Percentiles rank a stretch among this genome's conserved stretches.
Evolutionary conservation across 2,797 vertebrate genomes (phyloP).

Genomic region (Pseudomugil gertrudae): DNA sequence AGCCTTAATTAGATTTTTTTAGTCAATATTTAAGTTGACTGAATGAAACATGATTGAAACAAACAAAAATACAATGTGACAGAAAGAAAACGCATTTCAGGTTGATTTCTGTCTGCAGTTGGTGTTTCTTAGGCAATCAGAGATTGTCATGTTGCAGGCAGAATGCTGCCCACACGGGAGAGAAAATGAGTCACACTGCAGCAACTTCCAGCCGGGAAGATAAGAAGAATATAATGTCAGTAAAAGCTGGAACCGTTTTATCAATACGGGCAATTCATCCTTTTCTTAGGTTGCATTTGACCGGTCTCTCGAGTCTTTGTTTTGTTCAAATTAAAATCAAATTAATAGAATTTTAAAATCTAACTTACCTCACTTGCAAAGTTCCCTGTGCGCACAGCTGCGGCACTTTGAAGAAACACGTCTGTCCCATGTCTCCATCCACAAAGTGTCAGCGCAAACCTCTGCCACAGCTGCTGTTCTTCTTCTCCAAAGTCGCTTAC

Average conservation of each 20-base stretch:
- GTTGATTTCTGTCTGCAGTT: constrained; percentile 7
- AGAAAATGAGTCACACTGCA: constrained; percentile 86
- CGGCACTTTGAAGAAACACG: constrained; percentile 34
- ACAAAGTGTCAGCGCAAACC: constrained; percentile 39
- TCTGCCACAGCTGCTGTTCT: constrained; percentile 51
- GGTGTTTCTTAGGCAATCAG: not conserved
- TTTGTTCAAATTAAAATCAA: not conserved
- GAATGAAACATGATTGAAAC: not conserved
- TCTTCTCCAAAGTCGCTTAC: constrained; percentile 75
- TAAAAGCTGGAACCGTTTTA: constrained; percentile 10
- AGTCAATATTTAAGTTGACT: not conserved
- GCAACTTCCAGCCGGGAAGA: constrained; percentile 75
- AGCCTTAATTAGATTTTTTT: no score
- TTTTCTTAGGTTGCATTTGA: not conserved
- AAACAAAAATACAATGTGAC: not conserved
- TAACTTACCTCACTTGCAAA: constrained; percentile 61
- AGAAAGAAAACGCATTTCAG: not conserved
- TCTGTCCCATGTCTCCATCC: constrained; percentile 40
- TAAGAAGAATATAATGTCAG: constrained; percentile 32
- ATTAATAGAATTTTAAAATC: not conserved
- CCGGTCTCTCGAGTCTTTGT: not conserved
- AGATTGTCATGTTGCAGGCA: constrained; percentile 39
- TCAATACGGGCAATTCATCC: not conserved
- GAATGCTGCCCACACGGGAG: constrained; percentile 75
- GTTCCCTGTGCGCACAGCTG: constrained; percentile 37